Base-by-base conservation (phyloP, 2,888 invertebrate genomes). In the Harpagoxenus sublaevis region DNA sequence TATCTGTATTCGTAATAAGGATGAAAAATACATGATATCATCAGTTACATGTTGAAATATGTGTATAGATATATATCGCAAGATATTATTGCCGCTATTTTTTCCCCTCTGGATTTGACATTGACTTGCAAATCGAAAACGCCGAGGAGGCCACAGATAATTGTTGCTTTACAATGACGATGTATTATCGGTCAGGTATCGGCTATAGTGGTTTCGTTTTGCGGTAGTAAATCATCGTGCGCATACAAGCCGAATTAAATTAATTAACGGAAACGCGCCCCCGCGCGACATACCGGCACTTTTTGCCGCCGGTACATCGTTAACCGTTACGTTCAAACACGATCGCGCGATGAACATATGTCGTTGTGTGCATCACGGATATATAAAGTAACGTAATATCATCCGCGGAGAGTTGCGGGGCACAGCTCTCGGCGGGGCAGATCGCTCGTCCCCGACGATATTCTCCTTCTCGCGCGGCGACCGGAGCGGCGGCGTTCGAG, bases 261-360 rank as follows among this genome's bases (percentile, higher is more conserved):
- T 86, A 86, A 89, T 89, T 86, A 86, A 86, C 86, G 75, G 86
- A 85, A 85, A 88, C 86, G 75, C 71, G 89, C 82, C 84, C 82
- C 83, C 78, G 86, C 86, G 78, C 77, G 87, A 53, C 57, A 79
- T 28, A 12, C 57, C 84, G 79, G 84, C 79, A 57, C 86, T 87
- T 84, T 86, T 87, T 81, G 84, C 70, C 74, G 57, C 45, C 65
- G 42, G 65, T 81, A 45, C 18, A 57, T 60, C 75, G 35, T 79
- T 81, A 62, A 81, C 71, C 79, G 71, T 71, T 81, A 81, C 48
- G 63, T 70, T 83, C 39, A 73, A 88, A 84, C 84, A 84, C 66
- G 88, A 71, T 86, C 89, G 70, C 45, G 45, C 83, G 55, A 18
- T 23, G 23, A 63, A 45, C 18, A 55, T 85, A 55, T 85, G 84